Percentiles rank a stretch among this genome's conserved stretches.
These are phyloP conservation scores for Dryobota labecula DNA, from an alignment of 2,888 invertebrate genomes.

Conservation along the genomic window DNA sequence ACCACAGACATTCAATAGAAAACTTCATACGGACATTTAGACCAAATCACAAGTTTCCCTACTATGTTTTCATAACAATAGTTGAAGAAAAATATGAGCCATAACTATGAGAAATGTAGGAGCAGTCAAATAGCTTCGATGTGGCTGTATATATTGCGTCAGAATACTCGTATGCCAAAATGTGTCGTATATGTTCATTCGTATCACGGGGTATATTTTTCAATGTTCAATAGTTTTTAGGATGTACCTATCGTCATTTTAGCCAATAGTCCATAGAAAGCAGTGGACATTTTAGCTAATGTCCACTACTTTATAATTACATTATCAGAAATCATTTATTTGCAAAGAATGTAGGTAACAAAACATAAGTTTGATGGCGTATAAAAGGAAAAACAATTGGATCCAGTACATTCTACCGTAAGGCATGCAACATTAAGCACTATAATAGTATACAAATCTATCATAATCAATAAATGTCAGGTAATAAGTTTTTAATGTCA, in stretches of 20 bases:
- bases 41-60: background rate
- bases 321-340: too few species aligned
- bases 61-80: slow-evolving; percentile 10
- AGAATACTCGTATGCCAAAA: slow-evolving; percentile 23
- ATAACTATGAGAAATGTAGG: slow-evolving; percentile 42
- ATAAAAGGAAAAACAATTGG: too few species aligned
- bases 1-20: background rate
- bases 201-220: slow-evolving; percentile 1
- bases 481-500: too few species aligned
- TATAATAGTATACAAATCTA: too few species aligned
- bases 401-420: too few species aligned
- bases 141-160: slow-evolving; percentile 15
- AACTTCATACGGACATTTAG: background rate
- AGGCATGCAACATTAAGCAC: too few species aligned
- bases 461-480: too few species aligned
- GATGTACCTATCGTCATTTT: background rate
- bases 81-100: slow-evolving; percentile 21
- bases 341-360: too few species aligned
- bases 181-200: slow-evolving; percentile 12
- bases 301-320: too few species aligned
- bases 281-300: too few species aligned
- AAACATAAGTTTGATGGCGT: too few species aligned
- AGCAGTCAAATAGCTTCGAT: slow-evolving; percentile 22
- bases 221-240: background rate
- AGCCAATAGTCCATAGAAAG: too few species aligned